Base-by-base conservation (phyloP, 1,140 invertebrate genomes). In the Monomorium pharaonis region DNA sequence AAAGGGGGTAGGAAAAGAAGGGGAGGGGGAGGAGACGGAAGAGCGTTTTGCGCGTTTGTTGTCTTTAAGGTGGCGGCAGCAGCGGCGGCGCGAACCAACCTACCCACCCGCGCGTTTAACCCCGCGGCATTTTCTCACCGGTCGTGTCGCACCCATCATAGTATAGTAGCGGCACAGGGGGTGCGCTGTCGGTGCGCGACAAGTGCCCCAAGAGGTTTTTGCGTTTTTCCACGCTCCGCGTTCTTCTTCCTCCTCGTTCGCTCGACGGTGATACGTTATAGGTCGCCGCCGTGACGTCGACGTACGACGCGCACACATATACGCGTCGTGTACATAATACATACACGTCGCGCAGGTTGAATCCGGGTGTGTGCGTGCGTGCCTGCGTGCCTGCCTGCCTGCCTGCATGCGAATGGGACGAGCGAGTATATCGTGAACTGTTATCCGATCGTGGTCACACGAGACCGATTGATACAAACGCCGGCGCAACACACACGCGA, bases 201-300 rank as follows among this genome's bases (percentile, higher is more conserved):
- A 74, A 83, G 78, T 83, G 78, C 78, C 42, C n/a, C 70, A 65
- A n/a, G 27, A 67, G 70, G n/a, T n/a, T n/a, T 74, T 18, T 69
- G 77, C 77, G 33, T 44, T n/a, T n/a, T n/a, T n/a, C 33, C 12
- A 63, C 44, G 12, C 27, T 78, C 21, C 2, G 51, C 18, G 63
- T 44, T 60, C 47, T 27, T 56, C 14, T 44, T 60, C 47, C n/a
- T 56, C 14, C 18, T 9, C 60, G 16, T 51, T n/a, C 49, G 47
- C 47, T 49, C 33, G 63, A 21, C 10, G 42, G 42, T 16, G 60
- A 54, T 24, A 49, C 74, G n/a, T n/a, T n/a, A n/a, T n/a, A 47
- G 75, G 54, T 37, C 60, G 60, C 58, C 4, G 62, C 30, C 30
- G 77, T 80, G 76, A 80, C 44, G 76, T 42, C 37, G 18, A 24